Conservation (phyloP, 2,797 vertebrate genomes). For the Taenioides sp. region DNA sequence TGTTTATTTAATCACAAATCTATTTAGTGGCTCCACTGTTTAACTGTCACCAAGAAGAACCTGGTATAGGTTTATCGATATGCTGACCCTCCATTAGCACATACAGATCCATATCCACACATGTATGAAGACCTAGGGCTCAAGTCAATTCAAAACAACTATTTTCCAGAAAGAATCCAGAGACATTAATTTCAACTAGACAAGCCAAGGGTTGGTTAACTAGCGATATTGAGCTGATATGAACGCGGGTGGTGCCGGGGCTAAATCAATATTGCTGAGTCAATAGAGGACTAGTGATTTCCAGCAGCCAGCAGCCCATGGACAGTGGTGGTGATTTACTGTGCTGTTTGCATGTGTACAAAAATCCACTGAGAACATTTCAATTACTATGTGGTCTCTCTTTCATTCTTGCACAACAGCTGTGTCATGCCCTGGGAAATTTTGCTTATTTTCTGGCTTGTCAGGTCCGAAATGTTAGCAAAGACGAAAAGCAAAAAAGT, state of each 20-base stretch:
- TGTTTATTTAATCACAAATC: conserved; percentile 1
- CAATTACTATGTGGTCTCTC: conserved; percentile 40
- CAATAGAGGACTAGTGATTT: conserved; percentile 46
- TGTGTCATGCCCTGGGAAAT: conserved; percentile 37
- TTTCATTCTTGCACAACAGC: conserved; percentile 34
- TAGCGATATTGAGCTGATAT: conserved; percentile 43
- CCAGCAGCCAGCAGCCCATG: conserved; percentile 24
- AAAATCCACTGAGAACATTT: conserved; percentile 46
- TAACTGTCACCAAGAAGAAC: neutral
- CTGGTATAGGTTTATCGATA: neutral
- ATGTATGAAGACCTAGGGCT: neutral
- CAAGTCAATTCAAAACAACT: neutral
- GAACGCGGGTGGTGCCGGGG: conserved; percentile 37
- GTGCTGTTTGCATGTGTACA: conserved; percentile 48
- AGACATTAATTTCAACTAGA: neutral
- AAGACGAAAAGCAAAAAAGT: conserved; percentile 27
- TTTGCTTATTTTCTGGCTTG: conserved; percentile 53
- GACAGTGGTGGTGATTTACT: conserved; percentile 49
- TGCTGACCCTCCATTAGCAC: neutral
- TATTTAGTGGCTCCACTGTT: neutral
- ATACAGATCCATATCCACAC: neutral
- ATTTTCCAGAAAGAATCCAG: neutral
- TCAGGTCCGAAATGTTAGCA: conserved; percentile 41
- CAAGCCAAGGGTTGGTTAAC: conserved; percentile 26
- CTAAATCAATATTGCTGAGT: conserved; percentile 46